phyloP scores from a whole-genome alignment of 2,888 invertebrate species.

The Eulithis prunata region DNA sequence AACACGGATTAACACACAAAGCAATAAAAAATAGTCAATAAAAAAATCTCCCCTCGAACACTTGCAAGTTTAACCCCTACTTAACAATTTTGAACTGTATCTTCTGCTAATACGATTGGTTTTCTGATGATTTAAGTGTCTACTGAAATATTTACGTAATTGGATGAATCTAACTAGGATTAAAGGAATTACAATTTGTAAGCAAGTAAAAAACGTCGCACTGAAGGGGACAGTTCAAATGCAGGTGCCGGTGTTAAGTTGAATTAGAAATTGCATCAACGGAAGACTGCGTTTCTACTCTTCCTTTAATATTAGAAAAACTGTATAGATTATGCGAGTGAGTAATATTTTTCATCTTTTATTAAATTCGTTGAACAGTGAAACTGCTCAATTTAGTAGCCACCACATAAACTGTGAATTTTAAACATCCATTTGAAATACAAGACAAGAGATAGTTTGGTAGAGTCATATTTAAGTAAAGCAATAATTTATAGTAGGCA shows the following conservation, averaged over 20 bases:
- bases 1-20: constrained; percentile 80
- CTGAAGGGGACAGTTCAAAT: constrained; percentile 59
- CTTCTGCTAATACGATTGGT: constrained; percentile 27
- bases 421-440: too few relatives aligned
- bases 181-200: constrained; percentile 82
- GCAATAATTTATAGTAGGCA: too few relatives aligned
- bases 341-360: too few relatives aligned
- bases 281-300: too few relatives aligned
- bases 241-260: constrained; percentile 70
- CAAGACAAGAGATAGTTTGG: too few relatives aligned
- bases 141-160: constrained; percentile 70
- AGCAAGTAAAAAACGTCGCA: constrained; percentile 73
- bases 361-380: too few relatives aligned
- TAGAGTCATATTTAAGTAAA: too few relatives aligned
- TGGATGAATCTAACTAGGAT: constrained; percentile 81
- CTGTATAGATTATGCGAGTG: too few relatives aligned
- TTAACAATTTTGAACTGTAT: constrained; percentile 43
- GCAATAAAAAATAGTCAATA: constrained; percentile 78
- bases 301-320: too few relatives aligned
- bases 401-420: too few relatives aligned
- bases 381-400: too few relatives aligned
- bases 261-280: constrained; percentile 50
- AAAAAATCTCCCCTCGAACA: constrained; percentile 63
- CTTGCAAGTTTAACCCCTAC: constrained; percentile 32
- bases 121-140: constrained; percentile 21